Percentiles rank a stretch among this genome's conserved stretches.
Evolutionary conservation across 2,797 vertebrate genomes (phyloP).

Genomic region (Paedocypris micromegethes): DNA sequence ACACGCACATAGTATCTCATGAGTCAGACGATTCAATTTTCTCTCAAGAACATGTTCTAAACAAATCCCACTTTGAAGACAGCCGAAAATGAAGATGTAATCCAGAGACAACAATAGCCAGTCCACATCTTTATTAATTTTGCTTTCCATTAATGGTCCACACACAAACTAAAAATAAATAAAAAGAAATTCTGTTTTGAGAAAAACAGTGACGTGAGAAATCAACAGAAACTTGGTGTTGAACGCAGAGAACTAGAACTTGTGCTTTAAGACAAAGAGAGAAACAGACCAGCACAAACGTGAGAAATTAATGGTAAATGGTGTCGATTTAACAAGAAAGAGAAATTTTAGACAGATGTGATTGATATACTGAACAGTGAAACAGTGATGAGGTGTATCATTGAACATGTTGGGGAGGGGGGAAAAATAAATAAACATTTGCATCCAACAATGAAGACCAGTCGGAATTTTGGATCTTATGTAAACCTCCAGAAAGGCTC

Average conservation of each 20-base stretch:
- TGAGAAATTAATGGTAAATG: too few relatives aligned
- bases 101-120: conserved; percentile 1
- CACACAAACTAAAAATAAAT: conserved; percentile 56
- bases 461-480: conserved; percentile 19
- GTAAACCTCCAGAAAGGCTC: conserved; percentile 44
- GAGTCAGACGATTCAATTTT: too few relatives aligned
- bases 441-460: conserved; percentile 21
- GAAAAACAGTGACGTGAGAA: conserved; percentile 52
- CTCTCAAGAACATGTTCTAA: too few relatives aligned
- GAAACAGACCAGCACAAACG: conserved; percentile 2
- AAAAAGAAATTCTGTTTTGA: conserved; percentile 47
- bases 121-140: conserved; percentile 68
- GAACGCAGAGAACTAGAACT: conserved; percentile 2
- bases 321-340: too few relatives aligned
- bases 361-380: conserved; percentile 3
- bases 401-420: conserved; percentile 3
- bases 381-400: conserved; percentile 13
- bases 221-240: conserved; percentile 16
- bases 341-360: neutral
- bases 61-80: too few relatives aligned
- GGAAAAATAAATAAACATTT: conserved; percentile 12
- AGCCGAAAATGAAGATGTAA: neutral
- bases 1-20: too few relatives aligned
- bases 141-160: conserved; percentile 52
- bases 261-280: conserved; percentile 5